Percentiles rank a stretch among this genome's conserved stretches.
Evolutionary conservation across 2,888 invertebrate genomes (phyloP).

Genomic region (Andrena flavipes): DNA sequence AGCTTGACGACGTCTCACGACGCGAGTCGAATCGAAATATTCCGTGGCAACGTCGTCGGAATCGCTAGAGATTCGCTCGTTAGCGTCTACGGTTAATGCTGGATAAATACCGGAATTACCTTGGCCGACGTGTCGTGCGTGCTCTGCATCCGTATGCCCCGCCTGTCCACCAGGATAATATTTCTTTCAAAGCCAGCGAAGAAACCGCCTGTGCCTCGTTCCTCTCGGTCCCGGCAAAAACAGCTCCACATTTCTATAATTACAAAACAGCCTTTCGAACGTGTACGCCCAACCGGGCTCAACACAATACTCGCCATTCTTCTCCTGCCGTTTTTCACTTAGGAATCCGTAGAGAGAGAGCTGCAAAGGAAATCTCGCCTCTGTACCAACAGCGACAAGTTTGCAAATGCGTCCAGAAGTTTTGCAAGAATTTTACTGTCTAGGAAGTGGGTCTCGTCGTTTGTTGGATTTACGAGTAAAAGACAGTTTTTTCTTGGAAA

Average conservation of each 20-base stretch:
- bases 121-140: constrained; percentile 51
- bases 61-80: constrained; percentile 56
- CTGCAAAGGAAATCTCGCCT: not conserved
- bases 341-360: not conserved
- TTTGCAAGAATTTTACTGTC: constrained; percentile 28
- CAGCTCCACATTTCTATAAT: constrained; percentile 21
- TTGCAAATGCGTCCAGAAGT: constrained; percentile 2
- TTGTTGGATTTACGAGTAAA: constrained; percentile 16
- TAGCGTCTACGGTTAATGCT: constrained; percentile 53
- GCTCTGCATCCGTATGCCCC: constrained; percentile 49
- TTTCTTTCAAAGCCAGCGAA: constrained; percentile 12
- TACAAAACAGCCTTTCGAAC: constrained; percentile 11
- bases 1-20: constrained; percentile 60
- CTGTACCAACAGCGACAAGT: not conserved
- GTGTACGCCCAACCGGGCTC: not conserved
- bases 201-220: not conserved
- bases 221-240: constrained; percentile 2
- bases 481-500: not conserved
- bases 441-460: constrained; percentile 7
- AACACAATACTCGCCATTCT: constrained; percentile 24
- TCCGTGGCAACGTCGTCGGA: constrained; percentile 53
- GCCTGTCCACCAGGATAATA: constrained; percentile 18
- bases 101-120: constrained; percentile 59
- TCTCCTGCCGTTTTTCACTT: constrained; percentile 8
- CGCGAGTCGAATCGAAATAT: constrained; percentile 68